Evolutionary conservation across 2,888 invertebrate species (phyloP).

Genomic region (Cantharis flavilabris): DNA sequence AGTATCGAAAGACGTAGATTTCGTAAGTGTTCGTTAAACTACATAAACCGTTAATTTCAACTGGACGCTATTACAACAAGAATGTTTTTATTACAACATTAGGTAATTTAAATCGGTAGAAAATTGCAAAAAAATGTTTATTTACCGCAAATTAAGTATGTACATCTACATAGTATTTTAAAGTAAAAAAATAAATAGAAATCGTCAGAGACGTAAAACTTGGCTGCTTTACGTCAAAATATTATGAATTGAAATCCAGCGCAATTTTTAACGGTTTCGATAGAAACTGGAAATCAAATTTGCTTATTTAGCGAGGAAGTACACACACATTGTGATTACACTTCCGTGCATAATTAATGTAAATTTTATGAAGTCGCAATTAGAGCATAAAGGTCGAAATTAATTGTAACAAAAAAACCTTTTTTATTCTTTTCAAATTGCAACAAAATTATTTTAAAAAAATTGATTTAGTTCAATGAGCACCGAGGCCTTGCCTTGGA

Average conservation of each 20-base stretch:
- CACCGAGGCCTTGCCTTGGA: not conserved
- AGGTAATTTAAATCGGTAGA: not conserved
- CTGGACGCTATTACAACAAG: not conserved
- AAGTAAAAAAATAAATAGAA: not conserved
- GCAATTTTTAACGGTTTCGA: not conserved
- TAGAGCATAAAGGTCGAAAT: not conserved
- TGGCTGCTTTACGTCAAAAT: not conserved
- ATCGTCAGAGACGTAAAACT: not conserved
- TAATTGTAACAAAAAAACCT: not conserved
- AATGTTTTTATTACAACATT: not conserved
- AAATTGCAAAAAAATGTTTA: not conserved
- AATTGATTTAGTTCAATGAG: not conserved
- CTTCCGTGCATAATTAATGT: not conserved
- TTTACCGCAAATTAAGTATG: not conserved
- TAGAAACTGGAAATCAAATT: not conserved
- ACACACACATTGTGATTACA: not conserved
- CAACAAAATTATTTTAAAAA: not conserved
- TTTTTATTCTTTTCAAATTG: not conserved
- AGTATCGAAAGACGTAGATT: not conserved
- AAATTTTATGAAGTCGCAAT: not conserved
- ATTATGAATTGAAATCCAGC: not conserved
- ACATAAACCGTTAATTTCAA: constrained; percentile 1
- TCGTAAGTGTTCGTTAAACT: constrained; percentile 1
- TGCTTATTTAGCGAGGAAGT: not conserved
- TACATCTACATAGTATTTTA: not conserved